phyloP scores from a whole-genome alignment of 2,888 invertebrate genomes.

The Pediacus dermestoides region DNA sequence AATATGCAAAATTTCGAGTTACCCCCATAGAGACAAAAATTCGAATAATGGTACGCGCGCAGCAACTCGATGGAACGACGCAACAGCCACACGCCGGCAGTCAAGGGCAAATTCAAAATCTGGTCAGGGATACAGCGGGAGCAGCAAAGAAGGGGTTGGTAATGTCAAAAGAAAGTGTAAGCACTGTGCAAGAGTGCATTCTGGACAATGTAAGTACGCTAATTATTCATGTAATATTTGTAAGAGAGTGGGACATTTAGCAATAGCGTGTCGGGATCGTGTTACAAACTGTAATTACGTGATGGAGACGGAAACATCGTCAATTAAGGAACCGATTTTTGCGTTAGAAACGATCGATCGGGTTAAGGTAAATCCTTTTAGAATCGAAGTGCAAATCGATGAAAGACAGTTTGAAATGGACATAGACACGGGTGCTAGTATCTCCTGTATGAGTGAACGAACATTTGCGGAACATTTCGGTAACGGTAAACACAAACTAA shows the following conservation, averaged over 20 bases:
- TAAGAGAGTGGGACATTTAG: constrained; percentile 8
- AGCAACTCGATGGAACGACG: too few species aligned
- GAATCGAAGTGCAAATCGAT: too few species aligned
- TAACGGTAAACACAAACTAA: too few species aligned
- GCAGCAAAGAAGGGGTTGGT: too few species aligned
- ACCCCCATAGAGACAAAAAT: too few species aligned
- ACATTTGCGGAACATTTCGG: constrained; percentile 9
- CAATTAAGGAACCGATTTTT: too few species aligned
- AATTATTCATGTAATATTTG: constrained; percentile 10
- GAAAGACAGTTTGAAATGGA: constrained; percentile 10
- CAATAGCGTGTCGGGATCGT: constrained; percentile 7
- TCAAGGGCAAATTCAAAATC: background rate
- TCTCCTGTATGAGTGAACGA: constrained; percentile 6
- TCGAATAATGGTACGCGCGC: too few species aligned
- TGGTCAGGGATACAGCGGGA: too few species aligned
- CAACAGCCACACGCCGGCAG: background rate
- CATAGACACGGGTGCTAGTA: constrained; percentile 9
- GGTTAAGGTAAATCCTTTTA: too few species aligned
- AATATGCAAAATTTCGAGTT: too few species aligned
- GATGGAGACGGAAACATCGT: too few species aligned
- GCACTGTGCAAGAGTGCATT: constrained; percentile 9
- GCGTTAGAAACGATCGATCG: too few species aligned
- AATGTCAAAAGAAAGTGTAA: constrained; percentile 12
- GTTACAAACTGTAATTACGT: constrained; percentile 5
- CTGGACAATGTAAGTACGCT: constrained; percentile 5